Evolutionary conservation across 2,888 invertebrate species (phyloP).

Genomic region (Cyrtodaria siliqua): DNA sequence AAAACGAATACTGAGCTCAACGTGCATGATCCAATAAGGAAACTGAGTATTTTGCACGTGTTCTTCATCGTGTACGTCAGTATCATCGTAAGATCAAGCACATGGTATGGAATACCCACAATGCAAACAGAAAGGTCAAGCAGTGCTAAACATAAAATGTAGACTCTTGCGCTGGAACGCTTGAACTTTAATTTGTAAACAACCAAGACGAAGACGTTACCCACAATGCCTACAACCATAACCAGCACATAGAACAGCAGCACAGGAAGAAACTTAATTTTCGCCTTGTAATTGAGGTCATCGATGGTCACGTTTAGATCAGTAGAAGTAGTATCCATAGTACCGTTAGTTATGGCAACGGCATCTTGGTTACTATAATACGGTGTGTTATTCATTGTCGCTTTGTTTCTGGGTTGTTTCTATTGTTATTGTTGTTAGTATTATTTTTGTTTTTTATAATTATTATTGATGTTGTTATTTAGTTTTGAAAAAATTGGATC

Average conservation of each 20-base stretch:
- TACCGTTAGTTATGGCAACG: too few relatives aligned
- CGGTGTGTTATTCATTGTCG: too few relatives aligned
- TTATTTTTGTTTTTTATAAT: too few relatives aligned
- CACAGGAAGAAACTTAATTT: slow-evolving; percentile 18
- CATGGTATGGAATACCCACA: slow-evolving; percentile 62
- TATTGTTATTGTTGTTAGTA: too few relatives aligned
- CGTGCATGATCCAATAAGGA: slow-evolving; percentile 43
- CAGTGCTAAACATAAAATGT: slow-evolving; percentile 56
- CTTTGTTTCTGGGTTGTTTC: too few relatives aligned
- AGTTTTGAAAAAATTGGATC: too few relatives aligned
- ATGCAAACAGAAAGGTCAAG: slow-evolving; percentile 54
- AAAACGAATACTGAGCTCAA: slow-evolving; percentile 56
- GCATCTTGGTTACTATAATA: too few relatives aligned
- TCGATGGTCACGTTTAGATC: slow-evolving; percentile 23
- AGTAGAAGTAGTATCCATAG: too few relatives aligned
- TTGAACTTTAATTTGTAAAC: slow-evolving; percentile 59
- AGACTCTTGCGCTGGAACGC: slow-evolving; percentile 48
- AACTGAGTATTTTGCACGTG: slow-evolving; percentile 54
- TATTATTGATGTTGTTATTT: too few relatives aligned
- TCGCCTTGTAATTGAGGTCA: slow-evolving; percentile 22
- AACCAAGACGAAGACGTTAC: slow-evolving; percentile 48
- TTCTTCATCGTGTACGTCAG: slow-evolving; percentile 30
- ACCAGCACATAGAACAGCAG: slow-evolving; percentile 36
- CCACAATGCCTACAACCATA: slow-evolving; percentile 50
- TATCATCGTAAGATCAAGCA: slow-evolving; percentile 47